These are phyloP conservation scores for Paralvinella palmiformis DNA, from an alignment of 1,140 invertebrate genomes.

Conservation along the genomic window DNA sequence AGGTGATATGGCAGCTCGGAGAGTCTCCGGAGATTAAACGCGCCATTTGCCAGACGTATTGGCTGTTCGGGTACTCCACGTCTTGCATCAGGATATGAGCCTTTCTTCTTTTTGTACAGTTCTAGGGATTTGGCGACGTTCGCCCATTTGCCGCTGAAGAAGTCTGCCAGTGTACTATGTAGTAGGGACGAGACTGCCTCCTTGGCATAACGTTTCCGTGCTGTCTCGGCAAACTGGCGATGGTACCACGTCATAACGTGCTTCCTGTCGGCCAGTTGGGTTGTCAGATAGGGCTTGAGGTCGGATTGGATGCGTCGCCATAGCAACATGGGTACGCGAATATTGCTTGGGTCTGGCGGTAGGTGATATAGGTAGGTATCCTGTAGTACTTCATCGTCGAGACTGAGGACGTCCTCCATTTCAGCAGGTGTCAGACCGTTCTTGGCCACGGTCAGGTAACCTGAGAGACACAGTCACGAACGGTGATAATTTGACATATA, in stretches of 20 bases:
- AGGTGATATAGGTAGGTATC: constrained; percentile 13
- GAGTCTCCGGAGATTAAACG: not conserved
- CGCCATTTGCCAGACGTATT: constrained; percentile 18
- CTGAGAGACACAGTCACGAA: not conserved
- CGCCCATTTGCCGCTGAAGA: constrained; percentile 32
- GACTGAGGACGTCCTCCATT: constrained; percentile 14
- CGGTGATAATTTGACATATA: not conserved
- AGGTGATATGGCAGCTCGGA: not conserved
- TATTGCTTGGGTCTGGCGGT: constrained; percentile 6
- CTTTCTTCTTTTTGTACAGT: constrained; percentile 33
- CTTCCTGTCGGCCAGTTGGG: not conserved
- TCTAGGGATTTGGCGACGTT: constrained; percentile 28
- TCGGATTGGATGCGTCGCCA: constrained; percentile 10
- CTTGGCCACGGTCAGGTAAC: not conserved
- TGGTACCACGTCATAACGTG: not conserved
- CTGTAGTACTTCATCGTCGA: constrained; percentile 13
- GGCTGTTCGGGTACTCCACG: constrained; percentile 32
- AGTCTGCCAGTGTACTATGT: constrained; percentile 30
- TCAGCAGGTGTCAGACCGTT: not conserved
- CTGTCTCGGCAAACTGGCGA: not conserved
- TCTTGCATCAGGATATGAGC: constrained; percentile 25
- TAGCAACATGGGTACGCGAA: constrained; percentile 16
- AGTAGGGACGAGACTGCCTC: constrained; percentile 12
- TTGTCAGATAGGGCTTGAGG: not conserved
- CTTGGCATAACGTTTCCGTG: not conserved